A percentile compares a stretch with the other conserved stretches of the same genome.
Evolutionary conservation across 2,888 invertebrate genomes (phyloP).

Genomic region (Carterocephalus palaemon): DNA sequence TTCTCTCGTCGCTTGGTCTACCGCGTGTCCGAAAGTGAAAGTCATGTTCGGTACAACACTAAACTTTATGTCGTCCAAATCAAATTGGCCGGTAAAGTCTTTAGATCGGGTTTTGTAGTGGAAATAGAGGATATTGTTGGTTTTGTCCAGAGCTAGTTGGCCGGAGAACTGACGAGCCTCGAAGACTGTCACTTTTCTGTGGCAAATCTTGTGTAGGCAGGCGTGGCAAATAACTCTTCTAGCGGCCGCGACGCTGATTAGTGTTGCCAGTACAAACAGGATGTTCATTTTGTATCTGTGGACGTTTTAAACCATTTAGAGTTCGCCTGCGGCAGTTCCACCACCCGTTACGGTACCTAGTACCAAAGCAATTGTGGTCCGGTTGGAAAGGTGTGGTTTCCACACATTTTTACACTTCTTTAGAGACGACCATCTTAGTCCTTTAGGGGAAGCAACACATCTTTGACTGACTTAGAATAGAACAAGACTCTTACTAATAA

Average conservation of each 20-base stretch:
- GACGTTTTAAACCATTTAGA: too few relatives aligned
- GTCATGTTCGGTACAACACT: constrained; percentile 43
- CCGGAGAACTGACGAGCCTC: constrained; percentile 49
- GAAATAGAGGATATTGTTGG: constrained; percentile 52
- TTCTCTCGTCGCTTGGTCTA: constrained; percentile 49
- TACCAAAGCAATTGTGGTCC: too few relatives aligned
- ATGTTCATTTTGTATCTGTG: constrained; percentile 38
- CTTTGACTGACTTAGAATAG: too few relatives aligned
- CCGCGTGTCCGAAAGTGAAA: constrained; percentile 55
- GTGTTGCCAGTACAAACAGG: constrained; percentile 29
- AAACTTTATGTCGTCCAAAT: constrained; percentile 48
- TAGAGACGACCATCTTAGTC: too few relatives aligned
- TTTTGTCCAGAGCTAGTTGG: constrained; percentile 56
- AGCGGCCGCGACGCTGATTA: constrained; percentile 27
- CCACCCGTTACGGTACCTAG: too few relatives aligned
- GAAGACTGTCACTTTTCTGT: constrained; percentile 46
- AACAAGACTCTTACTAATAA: too few relatives aligned
- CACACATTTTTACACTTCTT: too few relatives aligned
- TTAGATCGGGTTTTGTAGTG: constrained; percentile 46
- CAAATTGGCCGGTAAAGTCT: constrained; percentile 52
- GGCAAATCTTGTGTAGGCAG: constrained; percentile 54
- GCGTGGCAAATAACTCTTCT: constrained; percentile 46
- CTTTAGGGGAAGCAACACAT: too few relatives aligned
- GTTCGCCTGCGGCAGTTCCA: too few relatives aligned
- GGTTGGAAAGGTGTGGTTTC: too few relatives aligned